These are phyloP conservation scores for Laothoe populi DNA, from an alignment of 2,888 invertebrate species.

Conservation along the genomic window DNA sequence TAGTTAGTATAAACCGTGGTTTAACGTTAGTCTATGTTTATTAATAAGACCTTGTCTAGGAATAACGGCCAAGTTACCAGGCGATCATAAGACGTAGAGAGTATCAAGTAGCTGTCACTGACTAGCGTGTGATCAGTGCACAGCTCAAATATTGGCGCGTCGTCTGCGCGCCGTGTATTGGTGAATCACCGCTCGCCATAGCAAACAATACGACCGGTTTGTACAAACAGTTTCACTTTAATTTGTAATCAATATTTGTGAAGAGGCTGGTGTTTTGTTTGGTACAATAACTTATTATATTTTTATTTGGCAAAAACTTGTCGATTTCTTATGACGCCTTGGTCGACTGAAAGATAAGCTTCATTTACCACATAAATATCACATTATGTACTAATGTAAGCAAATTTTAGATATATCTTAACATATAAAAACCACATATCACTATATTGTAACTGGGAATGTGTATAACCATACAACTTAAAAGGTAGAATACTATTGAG, in stretches of 20 bases:
- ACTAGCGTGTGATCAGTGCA: slow-evolving; percentile 36
- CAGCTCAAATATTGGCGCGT: slow-evolving; percentile 61
- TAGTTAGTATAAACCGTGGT: too few species aligned
- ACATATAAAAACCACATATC: too few species aligned
- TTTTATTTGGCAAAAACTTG: too few species aligned
- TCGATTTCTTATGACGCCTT: too few species aligned
- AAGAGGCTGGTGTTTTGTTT: neutral
- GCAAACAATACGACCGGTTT: neutral
- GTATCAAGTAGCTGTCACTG: slow-evolving; percentile 38
- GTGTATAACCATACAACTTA: too few species aligned
- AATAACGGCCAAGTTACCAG: neutral
- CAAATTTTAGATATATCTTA: too few species aligned
- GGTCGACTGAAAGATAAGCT: neutral
- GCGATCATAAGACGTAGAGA: neutral
- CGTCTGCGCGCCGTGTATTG: slow-evolving; percentile 48
- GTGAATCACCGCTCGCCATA: slow-evolving; percentile 43
- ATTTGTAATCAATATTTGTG: slow-evolving; percentile 15
- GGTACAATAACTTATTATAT: neutral
- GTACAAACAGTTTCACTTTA: slow-evolving; percentile 17
- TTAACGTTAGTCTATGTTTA: too few species aligned
- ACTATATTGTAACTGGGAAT: too few species aligned
- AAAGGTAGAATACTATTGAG: too few species aligned
- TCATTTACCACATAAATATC: too few species aligned
- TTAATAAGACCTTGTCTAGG: neutral
- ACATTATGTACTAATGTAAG: too few species aligned